A percentile compares a stretch with the other conserved stretches of the same genome.
These are phyloP conservation scores for Deilephila elpenor DNA, from an alignment of 2,888 invertebrate genomes.

Conservation along the genomic window DNA sequence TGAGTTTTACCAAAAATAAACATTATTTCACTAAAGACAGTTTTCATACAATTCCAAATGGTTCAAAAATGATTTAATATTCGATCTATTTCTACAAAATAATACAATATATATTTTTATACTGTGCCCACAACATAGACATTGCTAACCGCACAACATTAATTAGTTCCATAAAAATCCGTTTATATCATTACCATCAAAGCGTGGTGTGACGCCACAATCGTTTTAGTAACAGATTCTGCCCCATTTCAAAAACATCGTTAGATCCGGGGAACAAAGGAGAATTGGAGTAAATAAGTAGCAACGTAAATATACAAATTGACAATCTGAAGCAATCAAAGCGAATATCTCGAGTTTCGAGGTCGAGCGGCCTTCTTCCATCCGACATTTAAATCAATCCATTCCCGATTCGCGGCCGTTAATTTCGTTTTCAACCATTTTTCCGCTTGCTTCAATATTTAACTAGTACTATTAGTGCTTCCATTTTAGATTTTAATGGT, in stretches of 20 bases:
- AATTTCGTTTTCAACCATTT: constrained; percentile 54
- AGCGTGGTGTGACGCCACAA: constrained; percentile 11
- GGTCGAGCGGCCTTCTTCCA: constrained; percentile 46
- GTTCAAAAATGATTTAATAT: too few relatives aligned
- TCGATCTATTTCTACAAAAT: too few relatives aligned
- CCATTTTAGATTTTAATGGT: constrained; percentile 36
- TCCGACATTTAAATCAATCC: constrained; percentile 53
- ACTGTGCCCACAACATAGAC: too few relatives aligned
- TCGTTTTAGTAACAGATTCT: constrained; percentile 7
- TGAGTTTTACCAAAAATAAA: too few relatives aligned
- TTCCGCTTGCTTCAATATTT: constrained; percentile 49
- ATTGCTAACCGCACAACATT: not conserved
- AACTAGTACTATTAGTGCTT: constrained; percentile 45
- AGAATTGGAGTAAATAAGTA: constrained; percentile 42
- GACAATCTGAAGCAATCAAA: constrained; percentile 50
- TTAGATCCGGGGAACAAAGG: constrained; percentile 37
- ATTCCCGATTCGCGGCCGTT: constrained; percentile 50
- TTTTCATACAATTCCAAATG: too few relatives aligned
- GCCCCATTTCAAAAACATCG: constrained; percentile 35
- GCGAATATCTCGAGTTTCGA: constrained; percentile 43
- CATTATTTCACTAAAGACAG: too few relatives aligned
- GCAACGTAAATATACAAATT: constrained; percentile 48
- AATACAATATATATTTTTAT: not conserved
- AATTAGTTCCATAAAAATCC: not conserved
- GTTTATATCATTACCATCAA: not conserved